Evolutionary conservation across 1,140 invertebrate species (phyloP).

Genomic region (Phymorhynchus buccinoides): DNA sequence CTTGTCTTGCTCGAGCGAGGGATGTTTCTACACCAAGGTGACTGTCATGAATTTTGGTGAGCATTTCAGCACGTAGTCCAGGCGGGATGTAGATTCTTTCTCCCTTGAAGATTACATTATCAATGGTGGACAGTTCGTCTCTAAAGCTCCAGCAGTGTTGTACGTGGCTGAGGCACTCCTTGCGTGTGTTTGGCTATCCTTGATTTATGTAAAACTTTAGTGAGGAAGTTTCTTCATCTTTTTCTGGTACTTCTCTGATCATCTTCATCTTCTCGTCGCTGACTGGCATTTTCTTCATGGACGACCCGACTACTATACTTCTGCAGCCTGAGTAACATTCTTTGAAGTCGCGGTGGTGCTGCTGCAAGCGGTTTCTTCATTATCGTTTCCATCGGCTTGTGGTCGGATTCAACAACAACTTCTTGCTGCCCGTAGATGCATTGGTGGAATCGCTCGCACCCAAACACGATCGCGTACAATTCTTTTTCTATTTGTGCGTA

Average conservation of each 20-base stretch:
- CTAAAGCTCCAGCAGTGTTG: not conserved
- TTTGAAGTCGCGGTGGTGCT: constrained; percentile 55
- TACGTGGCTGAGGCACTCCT: not conserved
- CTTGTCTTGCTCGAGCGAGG: not conserved
- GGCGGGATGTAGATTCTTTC: constrained; percentile 11
- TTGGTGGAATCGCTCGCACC: constrained; percentile 74
- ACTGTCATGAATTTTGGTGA: constrained; percentile 26
- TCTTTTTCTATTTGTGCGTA: constrained; percentile 75
- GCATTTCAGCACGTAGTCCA: not conserved
- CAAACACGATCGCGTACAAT: constrained; percentile 75
- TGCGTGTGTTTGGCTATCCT: constrained; percentile 26
- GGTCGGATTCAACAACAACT: constrained; percentile 67
- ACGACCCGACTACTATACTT: constrained; percentile 49
- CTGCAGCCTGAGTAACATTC: constrained; percentile 57
- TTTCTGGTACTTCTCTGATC: constrained; percentile 21
- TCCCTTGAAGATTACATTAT: constrained; percentile 29
- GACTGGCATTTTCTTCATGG: constrained; percentile 29
- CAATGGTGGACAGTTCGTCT: constrained; percentile 14
- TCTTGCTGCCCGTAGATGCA: no score
- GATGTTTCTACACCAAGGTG: constrained; percentile 27
- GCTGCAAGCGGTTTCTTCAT: constrained; percentile 51
- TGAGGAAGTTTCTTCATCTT: not conserved
- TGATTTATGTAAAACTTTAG: not conserved
- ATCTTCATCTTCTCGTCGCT: constrained; percentile 15
- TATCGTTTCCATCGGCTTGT: constrained; percentile 65